A percentile compares a stretch with the other conserved stretches of the same genome.
Conservation (phyloP, 2,888 invertebrate genomes). For the Pandemis corylana region DNA sequence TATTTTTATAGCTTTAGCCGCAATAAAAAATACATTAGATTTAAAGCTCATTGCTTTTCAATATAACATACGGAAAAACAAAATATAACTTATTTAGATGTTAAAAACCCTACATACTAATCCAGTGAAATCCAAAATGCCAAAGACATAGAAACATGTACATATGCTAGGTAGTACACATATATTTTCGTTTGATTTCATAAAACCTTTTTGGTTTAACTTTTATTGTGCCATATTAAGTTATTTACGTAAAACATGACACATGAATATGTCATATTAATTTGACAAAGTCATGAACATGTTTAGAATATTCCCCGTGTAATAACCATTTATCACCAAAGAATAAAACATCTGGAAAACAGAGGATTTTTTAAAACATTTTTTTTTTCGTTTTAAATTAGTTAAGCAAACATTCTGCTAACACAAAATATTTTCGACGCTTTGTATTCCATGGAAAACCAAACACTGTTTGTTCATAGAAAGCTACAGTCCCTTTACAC, state of each 20-base stretch:
- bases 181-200: too few relatives aligned
- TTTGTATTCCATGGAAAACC: too few relatives aligned
- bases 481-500: too few relatives aligned
- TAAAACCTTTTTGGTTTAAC: background rate
- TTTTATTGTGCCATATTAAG: background rate
- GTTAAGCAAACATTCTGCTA: too few relatives aligned
- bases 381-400: too few relatives aligned
- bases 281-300: too few relatives aligned
- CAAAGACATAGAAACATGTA: conserved; percentile 53
- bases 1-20: conserved; percentile 56
- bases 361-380: too few relatives aligned
- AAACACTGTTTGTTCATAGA: too few relatives aligned
- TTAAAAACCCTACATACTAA: background rate
- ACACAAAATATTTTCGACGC: too few relatives aligned
- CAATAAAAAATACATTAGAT: conserved; percentile 36
- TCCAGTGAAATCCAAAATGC: conserved; percentile 52
- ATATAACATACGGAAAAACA: background rate
- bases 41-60: conserved; percentile 5
- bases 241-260: background rate
- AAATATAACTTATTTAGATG: background rate
- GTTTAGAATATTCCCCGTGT: too few relatives aligned
- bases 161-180: conserved; percentile 28
- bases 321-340: too few relatives aligned
- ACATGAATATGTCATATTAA: background rate
- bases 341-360: too few relatives aligned